Conservation (phyloP, 2,888 invertebrate species). For the Chironomus tentans region DNA sequence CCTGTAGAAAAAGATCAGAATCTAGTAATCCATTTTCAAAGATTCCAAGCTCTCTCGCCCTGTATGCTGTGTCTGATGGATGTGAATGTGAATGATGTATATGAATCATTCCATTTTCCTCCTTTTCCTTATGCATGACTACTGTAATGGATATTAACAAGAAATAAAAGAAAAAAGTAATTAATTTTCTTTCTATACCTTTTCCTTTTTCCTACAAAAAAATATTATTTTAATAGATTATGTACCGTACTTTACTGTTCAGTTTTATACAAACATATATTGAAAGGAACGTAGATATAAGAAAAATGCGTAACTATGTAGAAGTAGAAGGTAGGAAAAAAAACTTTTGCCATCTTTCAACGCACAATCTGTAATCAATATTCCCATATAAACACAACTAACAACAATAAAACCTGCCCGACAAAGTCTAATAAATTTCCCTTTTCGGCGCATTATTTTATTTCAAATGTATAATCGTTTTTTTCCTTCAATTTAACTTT, state of each 20-base stretch:
- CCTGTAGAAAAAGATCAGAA: constrained; percentile 93
- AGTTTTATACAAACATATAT: not conserved
- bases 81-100: constrained; percentile 45
- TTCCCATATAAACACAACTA: constrained; percentile 26
- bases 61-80: constrained; percentile 44
- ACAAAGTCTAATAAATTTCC: constrained; percentile 25
- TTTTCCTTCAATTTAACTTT: constrained; percentile 23
- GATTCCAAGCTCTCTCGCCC: constrained; percentile 67
- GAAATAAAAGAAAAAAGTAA: constrained; percentile 22
- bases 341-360: constrained; percentile 19
- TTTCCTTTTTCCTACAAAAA: not conserved
- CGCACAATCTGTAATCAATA: constrained; percentile 25
- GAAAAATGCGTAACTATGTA: constrained; percentile 22
- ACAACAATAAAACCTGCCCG: constrained; percentile 26
- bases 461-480: constrained; percentile 25
- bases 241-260: not conserved
- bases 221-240: not conserved
- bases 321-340: not conserved
- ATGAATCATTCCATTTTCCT: constrained; percentile 68
- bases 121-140: constrained; percentile 91
- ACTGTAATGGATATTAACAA: constrained; percentile 54
- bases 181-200: constrained; percentile 27
- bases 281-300: not conserved
- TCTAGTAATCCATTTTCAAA: constrained; percentile 86
- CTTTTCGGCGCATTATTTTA: constrained; percentile 20